Conservation (phyloP, 2,113 vertebrate genomes). For the Sapayoa aenigma region DNA sequence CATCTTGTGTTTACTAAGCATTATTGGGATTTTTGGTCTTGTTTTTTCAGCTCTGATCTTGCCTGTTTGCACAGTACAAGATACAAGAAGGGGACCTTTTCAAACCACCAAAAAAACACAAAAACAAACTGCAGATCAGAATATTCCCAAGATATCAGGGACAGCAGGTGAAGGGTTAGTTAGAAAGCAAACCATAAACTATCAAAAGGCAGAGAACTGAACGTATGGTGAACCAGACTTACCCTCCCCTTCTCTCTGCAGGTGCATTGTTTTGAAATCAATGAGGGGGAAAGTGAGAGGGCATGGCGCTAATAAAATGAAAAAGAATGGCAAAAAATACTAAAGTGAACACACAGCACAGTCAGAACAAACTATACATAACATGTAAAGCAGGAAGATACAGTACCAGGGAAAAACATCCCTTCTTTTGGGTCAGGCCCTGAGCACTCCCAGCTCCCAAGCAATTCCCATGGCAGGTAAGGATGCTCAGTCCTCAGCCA, state of each 20-base stretch:
- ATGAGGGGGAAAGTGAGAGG: conserved; percentile 94
- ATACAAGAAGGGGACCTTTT: conserved; percentile 12
- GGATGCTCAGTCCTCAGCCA: conserved; percentile 27
- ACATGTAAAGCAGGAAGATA: conserved; percentile 79
- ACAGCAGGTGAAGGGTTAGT: conserved; percentile 80
- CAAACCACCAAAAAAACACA: background rate
- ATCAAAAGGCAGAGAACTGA: conserved; percentile 74
- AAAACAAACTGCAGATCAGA: conserved; percentile 36
- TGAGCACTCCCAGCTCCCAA: conserved; percentile 52
- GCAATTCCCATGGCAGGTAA: conserved; percentile 1
- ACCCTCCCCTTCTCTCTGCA: conserved; percentile 95
- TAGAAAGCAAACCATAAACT: conserved; percentile 73
- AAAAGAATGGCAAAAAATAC: conserved; percentile 86
- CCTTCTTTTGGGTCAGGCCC: conserved; percentile 43
- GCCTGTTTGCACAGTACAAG: conserved; percentile 50
- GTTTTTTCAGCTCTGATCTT: background rate
- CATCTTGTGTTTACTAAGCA: background rate
- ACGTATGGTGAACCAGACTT: conserved; percentile 83
- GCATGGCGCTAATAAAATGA: conserved; percentile 89
- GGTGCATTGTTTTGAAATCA: conserved; percentile 99
- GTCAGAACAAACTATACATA: conserved; percentile 82
- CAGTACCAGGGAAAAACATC: conserved; percentile 65
- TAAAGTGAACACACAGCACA: conserved; percentile 83
- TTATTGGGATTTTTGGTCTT: background rate
- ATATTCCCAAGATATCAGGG: conserved; percentile 60